phyloP scores from a whole-genome alignment of 2,113 vertebrate genomes.

The Phyllostomus hastatus region DNA sequence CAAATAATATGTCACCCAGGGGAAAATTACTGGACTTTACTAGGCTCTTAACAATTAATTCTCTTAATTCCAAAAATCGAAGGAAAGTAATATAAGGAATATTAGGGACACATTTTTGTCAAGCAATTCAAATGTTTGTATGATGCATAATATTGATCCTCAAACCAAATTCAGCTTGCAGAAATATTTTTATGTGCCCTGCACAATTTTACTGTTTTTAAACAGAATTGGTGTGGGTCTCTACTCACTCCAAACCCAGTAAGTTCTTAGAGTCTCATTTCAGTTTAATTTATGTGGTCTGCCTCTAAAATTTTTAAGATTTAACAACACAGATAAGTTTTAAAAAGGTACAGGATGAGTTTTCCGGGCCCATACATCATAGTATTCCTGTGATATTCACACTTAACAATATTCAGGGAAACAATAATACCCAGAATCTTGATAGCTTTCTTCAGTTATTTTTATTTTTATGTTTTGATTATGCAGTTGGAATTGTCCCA shows the following conservation, averaged over 20 bases:
- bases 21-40: neutral
- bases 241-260: accelerated
- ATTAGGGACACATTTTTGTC: neutral
- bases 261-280: neutral
- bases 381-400: neutral
- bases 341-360: neutral
- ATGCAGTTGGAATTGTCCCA: too few species aligned
- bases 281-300: neutral
- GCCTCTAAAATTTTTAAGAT: neutral
- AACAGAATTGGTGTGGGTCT: neutral
- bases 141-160: neutral
- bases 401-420: neutral
- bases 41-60: neutral
- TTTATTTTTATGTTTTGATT: neutral
- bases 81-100: neutral
- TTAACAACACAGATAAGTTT: neutral
- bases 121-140: neutral
- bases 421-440: neutral
- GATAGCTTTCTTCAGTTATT: neutral
- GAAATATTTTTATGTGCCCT: neutral
- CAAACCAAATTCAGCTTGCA: neutral
- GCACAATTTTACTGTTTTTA: neutral
- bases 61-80: neutral
- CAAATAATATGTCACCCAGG: neutral
- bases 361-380: neutral